Conservation (phyloP, 2,797 vertebrate genomes). For the Kryptopterus vitreolus region DNA sequence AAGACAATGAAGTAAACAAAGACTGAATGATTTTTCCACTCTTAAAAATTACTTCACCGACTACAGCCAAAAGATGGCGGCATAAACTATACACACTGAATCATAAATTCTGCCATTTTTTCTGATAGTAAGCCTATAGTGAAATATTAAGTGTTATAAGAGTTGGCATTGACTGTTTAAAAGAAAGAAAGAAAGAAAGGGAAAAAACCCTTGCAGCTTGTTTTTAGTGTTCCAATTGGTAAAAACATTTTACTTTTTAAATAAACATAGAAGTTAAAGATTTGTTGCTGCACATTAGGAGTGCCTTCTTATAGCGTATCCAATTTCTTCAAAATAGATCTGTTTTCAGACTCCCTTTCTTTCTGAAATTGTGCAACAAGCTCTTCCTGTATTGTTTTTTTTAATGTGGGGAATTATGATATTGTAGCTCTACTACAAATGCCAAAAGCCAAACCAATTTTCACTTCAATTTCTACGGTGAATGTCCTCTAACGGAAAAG, state of each 20-base stretch:
- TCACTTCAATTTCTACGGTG: neutral
- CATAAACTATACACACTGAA: slow-evolving; percentile 8
- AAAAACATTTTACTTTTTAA: neutral
- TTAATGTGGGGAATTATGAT: neutral
- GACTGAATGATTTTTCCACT: slow-evolving; percentile 15
- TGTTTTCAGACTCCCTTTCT: neutral
- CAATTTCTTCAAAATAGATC: neutral
- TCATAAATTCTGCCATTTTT: neutral
- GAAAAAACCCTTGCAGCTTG: no score
- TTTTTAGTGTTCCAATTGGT: neutral
- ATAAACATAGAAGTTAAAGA: neutral
- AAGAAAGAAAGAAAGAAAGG: no score
- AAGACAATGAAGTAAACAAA: slow-evolving; percentile 5
- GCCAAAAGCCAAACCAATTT: slow-evolving; percentile 2
- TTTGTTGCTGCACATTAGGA: neutral
- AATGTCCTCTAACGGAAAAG: neutral
- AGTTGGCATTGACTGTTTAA: neutral
- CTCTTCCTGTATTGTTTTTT: slow-evolving; percentile 6
- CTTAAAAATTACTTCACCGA: neutral
- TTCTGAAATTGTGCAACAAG: neutral
- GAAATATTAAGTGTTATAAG: neutral
- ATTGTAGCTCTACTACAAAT: neutral
- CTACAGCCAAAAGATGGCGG: slow-evolving; percentile 11
- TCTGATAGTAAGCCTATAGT: neutral
- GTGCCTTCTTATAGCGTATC: neutral